Base-by-base conservation (phyloP, 2,797 vertebrate genomes). In the Rhabdomys pumilio region DNA sequence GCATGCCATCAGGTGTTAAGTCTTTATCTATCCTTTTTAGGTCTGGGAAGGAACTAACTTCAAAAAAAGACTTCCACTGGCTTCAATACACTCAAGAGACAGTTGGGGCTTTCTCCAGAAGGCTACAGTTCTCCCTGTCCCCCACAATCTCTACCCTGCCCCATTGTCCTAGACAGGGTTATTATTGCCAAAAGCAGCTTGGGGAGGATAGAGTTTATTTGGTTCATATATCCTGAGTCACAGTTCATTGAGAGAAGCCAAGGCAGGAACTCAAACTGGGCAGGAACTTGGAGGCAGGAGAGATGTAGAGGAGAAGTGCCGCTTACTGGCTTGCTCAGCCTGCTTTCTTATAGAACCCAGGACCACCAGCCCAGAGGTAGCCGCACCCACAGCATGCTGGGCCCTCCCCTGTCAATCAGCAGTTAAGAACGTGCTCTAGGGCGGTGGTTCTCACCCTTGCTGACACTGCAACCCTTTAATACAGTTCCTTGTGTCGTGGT, bases 41-140 rank as follows among this genome's bases (percentile, higher is more conserved):
- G 11, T 13, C 29, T 2, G 0, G 50, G 41, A 73, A 75, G 85
- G 81, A 8, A 38, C 50, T 19, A 12, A 63, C 61, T 41, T 67
- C 15, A 38, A 53, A 67, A 41, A 69, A 69, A 8, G 67, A 82
- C 88, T 69, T 59, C 44, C 11, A 2, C 24, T 6, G 67, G 61
- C n/a, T 34, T 75, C 65, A 12, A 12, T 3, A 6, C 15, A 34
- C 44, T 53, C 41, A 6, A 38, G 75, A 47, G 29, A 53, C 89
- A 59, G 80, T 22, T 59, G 84, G 57, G 59, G 85, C n/a, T 41
- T 90, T 80, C 53, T 90, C 44, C 86, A 57, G 90, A 87, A 61
- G 72, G 79, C 84, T 47, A 41, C 22, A 29, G 1, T 13, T 55
- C 75, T 67, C 10, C 17, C 29, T 95, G 79, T 10, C n/a, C 34